These are phyloP conservation scores for Drosophila anomalata DNA, from an alignment of 2,888 invertebrate species.

Conservation along the genomic window DNA sequence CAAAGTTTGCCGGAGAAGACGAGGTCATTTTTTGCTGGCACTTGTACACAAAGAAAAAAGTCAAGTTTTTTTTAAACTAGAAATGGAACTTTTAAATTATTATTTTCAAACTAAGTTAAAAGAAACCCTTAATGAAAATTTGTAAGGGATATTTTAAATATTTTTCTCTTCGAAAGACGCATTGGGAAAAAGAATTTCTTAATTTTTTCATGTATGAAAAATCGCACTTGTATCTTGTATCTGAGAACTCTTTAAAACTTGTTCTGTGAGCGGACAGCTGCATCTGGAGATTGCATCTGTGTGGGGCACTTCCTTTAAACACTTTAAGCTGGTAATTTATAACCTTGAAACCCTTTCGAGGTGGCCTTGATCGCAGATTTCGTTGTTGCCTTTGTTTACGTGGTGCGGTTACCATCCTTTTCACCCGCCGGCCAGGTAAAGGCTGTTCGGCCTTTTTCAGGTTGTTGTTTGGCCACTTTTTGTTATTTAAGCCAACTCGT, in stretches of 20 bases:
- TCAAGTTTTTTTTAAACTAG: not conserved
- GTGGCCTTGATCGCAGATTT: conserved; percentile 66
- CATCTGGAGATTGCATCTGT: conserved; percentile 7
- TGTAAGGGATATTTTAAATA: not conserved
- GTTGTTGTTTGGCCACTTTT: conserved; percentile 50
- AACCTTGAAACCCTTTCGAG: conserved; percentile 68
- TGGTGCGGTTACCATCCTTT: conserved; percentile 22
- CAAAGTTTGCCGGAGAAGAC: conserved; percentile 27
- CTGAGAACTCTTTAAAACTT: conserved; percentile 28
- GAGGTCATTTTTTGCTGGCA: conserved; percentile 8
- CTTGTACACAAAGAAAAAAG: not conserved
- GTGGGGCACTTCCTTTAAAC: conserved; percentile 43
- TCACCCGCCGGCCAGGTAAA: conserved; percentile 15
- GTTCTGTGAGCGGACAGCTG: conserved; percentile 26
- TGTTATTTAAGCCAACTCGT: conserved; percentile 5
- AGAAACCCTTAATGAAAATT: not conserved
- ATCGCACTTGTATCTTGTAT: conserved; percentile 14
- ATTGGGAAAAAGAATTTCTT: not conserved
- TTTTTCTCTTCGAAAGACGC: not conserved
- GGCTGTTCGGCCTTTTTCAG: conserved; percentile 42
- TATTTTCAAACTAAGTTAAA: not conserved
- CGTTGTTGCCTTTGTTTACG: conserved; percentile 24
- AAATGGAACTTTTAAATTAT: not conserved
- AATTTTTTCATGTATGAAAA: not conserved
- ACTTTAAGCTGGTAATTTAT: conserved; percentile 51